phyloP scores from a whole-genome alignment of 2,888 invertebrate genomes.

The Rosalia funebris region DNA sequence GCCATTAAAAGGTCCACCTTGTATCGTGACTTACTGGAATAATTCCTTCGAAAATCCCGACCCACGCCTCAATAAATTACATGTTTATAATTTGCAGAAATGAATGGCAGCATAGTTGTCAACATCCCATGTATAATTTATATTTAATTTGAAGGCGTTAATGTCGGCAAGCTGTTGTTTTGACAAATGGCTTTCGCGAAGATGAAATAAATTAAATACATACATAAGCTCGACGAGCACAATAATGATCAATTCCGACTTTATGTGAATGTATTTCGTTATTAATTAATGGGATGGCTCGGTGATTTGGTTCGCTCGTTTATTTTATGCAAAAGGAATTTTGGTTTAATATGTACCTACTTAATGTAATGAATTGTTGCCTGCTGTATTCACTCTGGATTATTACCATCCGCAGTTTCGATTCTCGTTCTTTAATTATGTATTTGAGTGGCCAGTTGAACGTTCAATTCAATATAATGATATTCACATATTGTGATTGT shows the following conservation, averaged over 20 bases:
- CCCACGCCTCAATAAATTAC: conserved; percentile 12
- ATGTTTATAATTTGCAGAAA: conserved; percentile 15
- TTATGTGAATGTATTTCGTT: background rate
- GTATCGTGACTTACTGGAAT: background rate
- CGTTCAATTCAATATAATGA: too few relatives aligned
- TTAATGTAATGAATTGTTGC: too few relatives aligned
- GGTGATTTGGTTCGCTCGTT: background rate
- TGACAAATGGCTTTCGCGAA: conserved; percentile 23
- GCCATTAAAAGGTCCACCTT: too few relatives aligned
- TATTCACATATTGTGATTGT: too few relatives aligned
- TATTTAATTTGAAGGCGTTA: conserved; percentile 29
- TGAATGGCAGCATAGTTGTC: conserved; percentile 1
- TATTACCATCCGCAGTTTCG: too few relatives aligned
- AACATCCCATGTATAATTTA: conserved; percentile 24
- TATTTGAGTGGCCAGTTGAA: too few relatives aligned
- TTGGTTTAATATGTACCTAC: too few relatives aligned
- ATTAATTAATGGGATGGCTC: background rate
- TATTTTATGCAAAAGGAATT: too few relatives aligned
- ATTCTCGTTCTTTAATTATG: too few relatives aligned
- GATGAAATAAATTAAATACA: conserved; percentile 25
- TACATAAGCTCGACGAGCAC: background rate
- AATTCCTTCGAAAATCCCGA: conserved; percentile 1
- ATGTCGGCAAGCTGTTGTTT: conserved; percentile 28
- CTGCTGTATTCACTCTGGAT: too few relatives aligned
- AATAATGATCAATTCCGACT: background rate